phyloP scores from a whole-genome alignment of 2,113 vertebrate genomes.

The Dinomys branickii region DNA sequence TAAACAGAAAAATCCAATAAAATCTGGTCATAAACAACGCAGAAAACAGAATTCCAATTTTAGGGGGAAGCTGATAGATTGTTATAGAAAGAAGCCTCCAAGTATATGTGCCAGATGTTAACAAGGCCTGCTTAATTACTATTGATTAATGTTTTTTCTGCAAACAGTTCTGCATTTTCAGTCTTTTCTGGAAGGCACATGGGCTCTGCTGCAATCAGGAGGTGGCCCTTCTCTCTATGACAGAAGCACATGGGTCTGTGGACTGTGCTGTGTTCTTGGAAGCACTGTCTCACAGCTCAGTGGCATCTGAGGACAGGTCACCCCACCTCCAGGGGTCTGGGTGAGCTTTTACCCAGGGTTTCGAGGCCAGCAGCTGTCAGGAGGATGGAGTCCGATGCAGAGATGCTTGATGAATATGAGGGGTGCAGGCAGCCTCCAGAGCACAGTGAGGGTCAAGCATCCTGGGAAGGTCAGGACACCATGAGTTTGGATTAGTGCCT shows the following conservation, averaged over 20 bases:
- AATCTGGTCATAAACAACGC: background rate
- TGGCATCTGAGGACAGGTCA: background rate
- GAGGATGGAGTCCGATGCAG: background rate
- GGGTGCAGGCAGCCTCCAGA: accelerated
- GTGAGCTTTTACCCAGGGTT: accelerated
- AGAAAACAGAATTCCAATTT: background rate
- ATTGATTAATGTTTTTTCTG: background rate
- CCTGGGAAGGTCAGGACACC: accelerated
- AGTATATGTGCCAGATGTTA: background rate
- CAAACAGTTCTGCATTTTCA: background rate
- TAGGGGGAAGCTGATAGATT: background rate
- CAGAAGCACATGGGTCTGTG: accelerated
- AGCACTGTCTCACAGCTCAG: accelerated
- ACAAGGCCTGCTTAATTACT: background rate
- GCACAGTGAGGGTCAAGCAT: accelerated
- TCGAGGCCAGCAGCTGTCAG: accelerated
- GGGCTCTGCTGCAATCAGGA: background rate
- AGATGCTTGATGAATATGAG: background rate
- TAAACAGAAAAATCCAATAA: conserved; percentile 28
- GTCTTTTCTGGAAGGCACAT: accelerated
- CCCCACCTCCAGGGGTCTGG: no score
- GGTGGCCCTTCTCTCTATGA: accelerated
- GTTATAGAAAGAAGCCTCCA: background rate
- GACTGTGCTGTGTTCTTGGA: accelerated
- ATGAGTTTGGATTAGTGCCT: accelerated